Percentiles rank a stretch among this genome's conserved stretches.
These are phyloP conservation scores for Pocillopora grandis DNA, from an alignment of 92 coral and sea anemone genomes.

Conservation along the genomic window DNA sequence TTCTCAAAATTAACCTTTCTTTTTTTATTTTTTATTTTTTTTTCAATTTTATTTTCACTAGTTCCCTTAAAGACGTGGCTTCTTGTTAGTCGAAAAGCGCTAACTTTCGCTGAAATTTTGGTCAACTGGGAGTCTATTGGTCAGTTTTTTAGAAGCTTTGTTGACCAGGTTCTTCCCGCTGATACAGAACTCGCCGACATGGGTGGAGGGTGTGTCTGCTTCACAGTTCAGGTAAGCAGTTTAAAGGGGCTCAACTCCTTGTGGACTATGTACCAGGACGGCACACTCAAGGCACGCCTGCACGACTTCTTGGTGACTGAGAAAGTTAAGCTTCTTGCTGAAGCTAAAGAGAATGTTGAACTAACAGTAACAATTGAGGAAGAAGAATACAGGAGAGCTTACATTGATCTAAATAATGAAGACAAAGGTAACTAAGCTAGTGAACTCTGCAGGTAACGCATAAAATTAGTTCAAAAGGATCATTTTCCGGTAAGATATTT, in stretches of 20 bases:
- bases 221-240: constrained; percentile 7
- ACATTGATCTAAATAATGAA: not conserved
- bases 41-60: too few relatives aligned
- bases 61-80: too few relatives aligned
- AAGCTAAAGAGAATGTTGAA: constrained; percentile 6
- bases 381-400: constrained; percentile 19
- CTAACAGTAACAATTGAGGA: constrained; percentile 1
- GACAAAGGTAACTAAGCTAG: not conserved
- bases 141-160: too few relatives aligned
- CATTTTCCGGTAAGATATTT: too few relatives aligned
- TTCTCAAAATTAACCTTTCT: too few relatives aligned
- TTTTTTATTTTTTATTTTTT: too few relatives aligned
- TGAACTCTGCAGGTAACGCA: not conserved
- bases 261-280: constrained; percentile 27
- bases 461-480: too few relatives aligned
- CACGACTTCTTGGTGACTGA: not conserved
- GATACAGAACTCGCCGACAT: not conserved
- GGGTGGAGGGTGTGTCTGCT: constrained; percentile 2
- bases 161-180: not conserved
- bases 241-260: constrained; percentile 1
- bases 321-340: not conserved
- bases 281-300: constrained; percentile 1
- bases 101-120: too few relatives aligned
- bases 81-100: too few relatives aligned
- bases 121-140: too few relatives aligned